Evolutionary conservation across 2,888 invertebrate genomes (phyloP), one percentile per base, ranked within the genome.

Genomic region (Drosophila yooni): DNA sequence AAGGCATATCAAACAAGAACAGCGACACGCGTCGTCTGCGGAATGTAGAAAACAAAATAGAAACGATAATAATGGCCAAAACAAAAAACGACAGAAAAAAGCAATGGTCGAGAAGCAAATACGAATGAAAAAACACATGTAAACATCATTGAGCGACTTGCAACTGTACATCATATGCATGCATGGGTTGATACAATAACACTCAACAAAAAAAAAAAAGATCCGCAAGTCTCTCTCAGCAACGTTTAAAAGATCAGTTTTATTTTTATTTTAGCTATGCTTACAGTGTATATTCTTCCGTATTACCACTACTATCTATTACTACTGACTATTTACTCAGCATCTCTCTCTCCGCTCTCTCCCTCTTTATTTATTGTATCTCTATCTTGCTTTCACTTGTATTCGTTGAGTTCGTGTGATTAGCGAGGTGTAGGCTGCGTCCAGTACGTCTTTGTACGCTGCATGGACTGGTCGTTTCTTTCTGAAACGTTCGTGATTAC

Each of bases 1-100:
- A 52, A 38, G 2, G 2, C 11, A 34, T 8, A 29, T 27, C 4
- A 38, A 33, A 46, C n/a, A 38, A 29, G 10, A 46, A 62, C 27
- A 34, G 15, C 36, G 2, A 48, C 63, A 58, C 74, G 74, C 52
- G 64, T 10, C 33, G 46, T 29, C 7, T 1, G 18, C 1, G 18
- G 38, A 52, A 64, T 53, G 57, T 27, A 13, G 10, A 25, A 63
- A 71, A 59, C 79, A 76, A 70, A 77, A 79, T 33, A 78, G 29
- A 71, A 36, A 2, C 64, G 31, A 13, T 21, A 36, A 58, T n/a
- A 53, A 53, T 34, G 27, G 53, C 38, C 71, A 76, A 40, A 68
- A 80, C 64, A 72, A 64, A 76, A 50, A 18, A 29, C 46, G 31
- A 43, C 11, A 40, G 4, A 38, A 18, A 53, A 53, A 60, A 10